phyloP scores from a whole-genome alignment of 2,888 invertebrate genomes.

The Agrochola lota region DNA sequence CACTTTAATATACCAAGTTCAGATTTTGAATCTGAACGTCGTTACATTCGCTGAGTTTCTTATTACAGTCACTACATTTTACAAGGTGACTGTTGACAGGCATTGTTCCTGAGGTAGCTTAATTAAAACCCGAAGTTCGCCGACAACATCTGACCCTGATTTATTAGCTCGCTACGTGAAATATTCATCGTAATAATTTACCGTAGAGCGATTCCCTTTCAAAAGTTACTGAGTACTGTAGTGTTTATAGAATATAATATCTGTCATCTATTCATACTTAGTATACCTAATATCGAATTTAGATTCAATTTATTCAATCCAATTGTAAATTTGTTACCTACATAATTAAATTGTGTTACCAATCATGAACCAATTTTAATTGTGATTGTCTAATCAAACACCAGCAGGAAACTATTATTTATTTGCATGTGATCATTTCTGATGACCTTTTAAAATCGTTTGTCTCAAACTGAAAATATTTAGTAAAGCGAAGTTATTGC shows the following conservation, averaged over 20 bases:
- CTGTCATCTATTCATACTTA: too few relatives aligned
- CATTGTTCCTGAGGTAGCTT: constrained; percentile 11
- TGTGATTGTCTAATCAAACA: not conserved
- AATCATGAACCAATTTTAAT: not conserved
- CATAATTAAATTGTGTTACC: too few relatives aligned
- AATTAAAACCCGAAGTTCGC: constrained; percentile 17
- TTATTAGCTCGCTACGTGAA: constrained; percentile 24
- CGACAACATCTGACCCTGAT: constrained; percentile 22
- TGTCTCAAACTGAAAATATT: too few relatives aligned
- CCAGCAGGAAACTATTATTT: not conserved
- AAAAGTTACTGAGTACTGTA: not conserved
- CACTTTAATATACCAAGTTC: not conserved
- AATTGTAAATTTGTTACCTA: not conserved
- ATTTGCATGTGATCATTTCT: not conserved
- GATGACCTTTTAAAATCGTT: not conserved
- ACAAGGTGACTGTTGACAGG: constrained; percentile 15
- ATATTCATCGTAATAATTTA: constrained; percentile 9
- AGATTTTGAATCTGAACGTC: not conserved
- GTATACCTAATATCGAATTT: too few relatives aligned
- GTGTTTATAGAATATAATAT: not conserved
- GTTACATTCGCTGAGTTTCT: not conserved
- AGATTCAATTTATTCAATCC: not conserved
- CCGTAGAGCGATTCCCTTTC: not conserved
- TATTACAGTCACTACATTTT: constrained; percentile 13
- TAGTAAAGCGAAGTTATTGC: too few relatives aligned